Conservation (phyloP, 2,888 invertebrate genomes). For the Eumerus sabulonum region DNA sequence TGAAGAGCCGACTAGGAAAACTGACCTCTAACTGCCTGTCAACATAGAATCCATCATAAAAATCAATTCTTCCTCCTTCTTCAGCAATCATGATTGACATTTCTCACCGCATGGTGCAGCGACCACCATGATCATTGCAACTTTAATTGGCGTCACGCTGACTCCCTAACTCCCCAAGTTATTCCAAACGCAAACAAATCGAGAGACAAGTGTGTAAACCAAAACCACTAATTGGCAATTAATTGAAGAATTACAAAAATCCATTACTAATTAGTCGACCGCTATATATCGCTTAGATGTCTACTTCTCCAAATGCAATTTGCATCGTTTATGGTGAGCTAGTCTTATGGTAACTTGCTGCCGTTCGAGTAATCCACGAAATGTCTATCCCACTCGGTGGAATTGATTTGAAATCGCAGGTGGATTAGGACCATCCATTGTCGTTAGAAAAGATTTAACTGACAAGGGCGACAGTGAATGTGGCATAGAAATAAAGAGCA, state of each 20-base stretch:
- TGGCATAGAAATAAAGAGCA: too few species aligned
- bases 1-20: too few species aligned
- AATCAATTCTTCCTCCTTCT: not conserved
- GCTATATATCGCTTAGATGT: slow-evolving; percentile 24
- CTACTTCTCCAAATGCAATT: slow-evolving; percentile 43
- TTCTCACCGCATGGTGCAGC: slow-evolving; percentile 32
- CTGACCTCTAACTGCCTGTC: too few species aligned
- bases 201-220: slow-evolving; percentile 23
- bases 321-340: slow-evolving; percentile 65
- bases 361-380: not conserved
- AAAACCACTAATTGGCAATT: slow-evolving; percentile 65
- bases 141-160: slow-evolving; percentile 55
- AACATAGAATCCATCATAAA: too few species aligned
- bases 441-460: too few species aligned
- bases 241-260: slow-evolving; percentile 68
- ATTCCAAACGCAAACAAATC: slow-evolving; percentile 6
- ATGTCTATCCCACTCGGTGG: not conserved
- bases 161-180: slow-evolving; percentile 16
- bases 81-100: slow-evolving; percentile 39
- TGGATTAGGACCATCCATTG: slow-evolving; percentile 42
- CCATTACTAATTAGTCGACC: slow-evolving; percentile 60
- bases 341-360: slow-evolving; percentile 58
- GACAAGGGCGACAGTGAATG: too few species aligned
- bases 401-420: not conserved
- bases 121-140: slow-evolving; percentile 37